Evolutionary conservation across 2,113 vertebrate species (phyloP).

Genomic region (Burhinus oedicnemus): DNA sequence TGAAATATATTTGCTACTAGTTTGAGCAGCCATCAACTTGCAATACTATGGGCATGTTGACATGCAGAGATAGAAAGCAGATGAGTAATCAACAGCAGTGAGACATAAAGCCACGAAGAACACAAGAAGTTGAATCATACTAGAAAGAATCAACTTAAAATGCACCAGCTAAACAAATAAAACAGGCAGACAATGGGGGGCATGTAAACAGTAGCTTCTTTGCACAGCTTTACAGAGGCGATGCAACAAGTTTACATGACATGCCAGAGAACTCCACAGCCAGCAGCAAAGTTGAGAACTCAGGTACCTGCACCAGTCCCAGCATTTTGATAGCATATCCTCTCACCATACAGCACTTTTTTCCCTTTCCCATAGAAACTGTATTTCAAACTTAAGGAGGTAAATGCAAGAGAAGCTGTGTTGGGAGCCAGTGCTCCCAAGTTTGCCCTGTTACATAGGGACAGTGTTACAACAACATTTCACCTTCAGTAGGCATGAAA

Average conservation of each 20-base stretch:
- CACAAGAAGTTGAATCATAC: not conserved
- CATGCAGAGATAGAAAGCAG: not conserved
- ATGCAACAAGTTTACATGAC: not conserved
- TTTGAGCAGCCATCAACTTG: not conserved
- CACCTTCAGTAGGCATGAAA: not conserved
- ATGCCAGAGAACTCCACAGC: not conserved
- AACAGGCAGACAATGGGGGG: not conserved
- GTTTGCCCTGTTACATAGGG: not conserved
- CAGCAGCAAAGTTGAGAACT: not conserved
- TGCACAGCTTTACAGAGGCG: not conserved
- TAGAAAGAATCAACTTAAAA: not conserved
- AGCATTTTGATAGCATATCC: not conserved
- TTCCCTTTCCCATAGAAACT: not conserved
- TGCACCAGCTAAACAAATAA: not conserved
- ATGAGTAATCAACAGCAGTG: not conserved
- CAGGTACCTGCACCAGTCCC: accelerated
- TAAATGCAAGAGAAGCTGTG: not conserved
- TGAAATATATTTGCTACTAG: not conserved
- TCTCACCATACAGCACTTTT: not conserved
- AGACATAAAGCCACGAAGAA: not conserved
- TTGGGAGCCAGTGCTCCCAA: not conserved
- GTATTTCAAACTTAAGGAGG: not conserved
- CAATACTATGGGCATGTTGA: not conserved
- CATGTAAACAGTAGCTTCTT: not conserved
- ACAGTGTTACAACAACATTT: not conserved